Base-by-base conservation (phyloP, 1,140 invertebrate species). In the Temnothorax curvispinosus region DNA sequence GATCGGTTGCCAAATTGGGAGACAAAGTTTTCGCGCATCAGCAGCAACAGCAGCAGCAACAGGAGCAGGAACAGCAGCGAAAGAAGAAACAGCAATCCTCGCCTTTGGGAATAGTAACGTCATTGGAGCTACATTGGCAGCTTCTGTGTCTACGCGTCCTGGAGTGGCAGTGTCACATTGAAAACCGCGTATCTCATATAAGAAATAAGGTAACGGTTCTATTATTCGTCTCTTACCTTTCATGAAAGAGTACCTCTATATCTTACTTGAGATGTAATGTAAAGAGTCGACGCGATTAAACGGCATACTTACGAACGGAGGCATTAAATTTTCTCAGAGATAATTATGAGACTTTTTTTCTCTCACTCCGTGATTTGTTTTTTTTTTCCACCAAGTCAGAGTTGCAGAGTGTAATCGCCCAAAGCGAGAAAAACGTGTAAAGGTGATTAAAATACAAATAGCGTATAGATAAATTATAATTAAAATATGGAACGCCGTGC, bases 131-230 rank as follows among this genome's bases (percentile, higher is more conserved):
- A 64, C 97, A 98, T 91, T 99, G 98, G 98, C 98, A 99, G 94
- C 96, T 97, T 86, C 96, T 99, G 81, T 99, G 98, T 96, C 95
- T 99, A 91, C 96, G 97, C 87, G 97, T 98, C 32, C 96, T 99
- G 91, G 98, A 99, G 96, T 98, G 98, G 97, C 98, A 98, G 95
- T 98, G 97, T 95, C 96, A 97, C 92, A 96, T 98, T 88, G 98
- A 98, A 94, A 96, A 96, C 82, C 96, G 97, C 47, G 94, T 94
- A 27, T 92, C 93, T 60, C 93, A 92, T 52, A 87, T 95, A 84
- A 93, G 91, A 91, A 94, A 85, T 82, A 95, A 95, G 95, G 95
- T 96, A 90, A 92, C 44, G 15, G 27, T 64, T 35, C 27, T 64
- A 56, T 27, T 44, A 32, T 44, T 41, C 52, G 21, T 56, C 67